Evolutionary conservation across 2,888 invertebrate genomes (phyloP), one percentile per base, ranked within the genome.

Genomic region (Macropis europaea): DNA sequence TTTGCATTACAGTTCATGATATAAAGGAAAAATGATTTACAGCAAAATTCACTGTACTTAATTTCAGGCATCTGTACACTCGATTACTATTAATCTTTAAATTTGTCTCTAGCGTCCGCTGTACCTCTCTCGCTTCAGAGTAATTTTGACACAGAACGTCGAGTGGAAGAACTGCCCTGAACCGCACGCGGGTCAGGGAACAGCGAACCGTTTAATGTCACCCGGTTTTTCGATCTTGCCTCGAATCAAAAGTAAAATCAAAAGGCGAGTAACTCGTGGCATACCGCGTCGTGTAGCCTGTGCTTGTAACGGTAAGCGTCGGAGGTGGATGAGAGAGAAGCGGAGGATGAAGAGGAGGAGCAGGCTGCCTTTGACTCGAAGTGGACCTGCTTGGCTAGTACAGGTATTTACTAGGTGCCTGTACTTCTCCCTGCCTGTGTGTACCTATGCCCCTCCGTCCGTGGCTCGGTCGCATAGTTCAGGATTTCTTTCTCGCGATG

Each of bases 361-460:
- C 36, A 69, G 60, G 52, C 69, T 68, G 77, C 50, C 79, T 82
- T 81, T 75, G 79, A 78, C 77, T 82, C 76, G 75, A 73, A 63
- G 77, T 80, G 80, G 81, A 84, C 84, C 81, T 83, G 85, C 82
- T 82, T 76, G 82, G 84, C 82, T 80, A 78, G 85, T 83, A 81
- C 82, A 82, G 82, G 85, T 86, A 86, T 86, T 85, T 83, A 83
- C 83, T 81, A 83, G 77, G 73, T 84, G 80, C 76, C 75, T 77
- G 67, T 67, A 63, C 72, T 57, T 62, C 50, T 60, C 70, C 52
- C 62, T 66, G 28, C 61, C 64, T 52, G 38, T 52, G 42, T 52
- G 24, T 59, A 67, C 52, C 72, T 53, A 66, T 71, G 50, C 60
- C 62, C 60, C 53, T 59, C 62, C 52, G 54, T 40, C 43, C 70